Evolutionary conservation across 2,888 invertebrate genomes (phyloP), one percentile per base, ranked within the genome.

Genomic region (Caenorhabditis plicata): DNA sequence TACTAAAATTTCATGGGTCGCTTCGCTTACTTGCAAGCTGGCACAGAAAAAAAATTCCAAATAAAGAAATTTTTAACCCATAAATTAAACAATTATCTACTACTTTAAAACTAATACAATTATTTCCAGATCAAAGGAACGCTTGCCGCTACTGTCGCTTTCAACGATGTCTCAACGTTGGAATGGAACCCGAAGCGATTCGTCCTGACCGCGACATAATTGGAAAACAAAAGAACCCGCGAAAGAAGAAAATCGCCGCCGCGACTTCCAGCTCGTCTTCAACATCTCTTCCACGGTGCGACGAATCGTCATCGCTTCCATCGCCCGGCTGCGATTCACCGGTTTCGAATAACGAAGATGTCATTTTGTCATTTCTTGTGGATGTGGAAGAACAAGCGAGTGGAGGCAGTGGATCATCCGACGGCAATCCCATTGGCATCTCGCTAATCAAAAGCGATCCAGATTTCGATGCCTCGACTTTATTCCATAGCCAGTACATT

Each of bases 141-240:
- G 75, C 78, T 22, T 78, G 78, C 45, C 64, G 78, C 7, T 73
- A 60, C 51, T 78, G 78, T 45, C 71, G 78, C 4, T 78, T 78
- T 52, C 74, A 78, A 48, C 66, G 77, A 13, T 78, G 78, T 51
- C 57, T 78, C 13, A 68, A 60, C 25, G 78, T 78, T 9, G 78
- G 78, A 26, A 78, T 78, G 78, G 78, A 78, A 52, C 74, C 73
- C 7, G 75, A 75, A 26, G 78, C 78, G 13, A 78, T 78, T 46
- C 74, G 78, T 2, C 78, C 78, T 3, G 78, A 78, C 41, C 64
- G 78, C 1, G 78, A 78, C 55, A 61, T 78, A 44, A 78, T 78
- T 43, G 78, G 78, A 4, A 78, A 78, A 53, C 78, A 78, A 58
- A 77, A 80, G 57, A 78, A 78, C 50, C 78, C 78, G 20, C 58